These are phyloP conservation scores for Ruditapes philippinarum DNA, from an alignment of 1,140 invertebrate genomes.

Conservation along the genomic window DNA sequence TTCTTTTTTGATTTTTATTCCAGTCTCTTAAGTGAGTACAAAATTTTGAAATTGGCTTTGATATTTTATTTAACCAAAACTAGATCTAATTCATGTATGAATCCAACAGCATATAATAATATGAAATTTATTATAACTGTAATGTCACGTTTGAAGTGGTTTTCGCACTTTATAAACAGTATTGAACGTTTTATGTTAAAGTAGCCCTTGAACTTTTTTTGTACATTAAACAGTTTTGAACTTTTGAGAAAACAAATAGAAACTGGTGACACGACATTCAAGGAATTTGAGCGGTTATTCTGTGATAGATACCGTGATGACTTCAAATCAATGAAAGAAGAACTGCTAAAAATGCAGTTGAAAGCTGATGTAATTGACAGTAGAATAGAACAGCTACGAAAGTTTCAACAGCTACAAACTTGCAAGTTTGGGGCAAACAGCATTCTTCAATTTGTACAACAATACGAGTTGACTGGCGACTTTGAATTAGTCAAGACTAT, in stretches of 20 bases:
- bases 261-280: background rate
- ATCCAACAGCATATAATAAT: no score
- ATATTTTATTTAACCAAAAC: no score
- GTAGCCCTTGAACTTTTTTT: background rate
- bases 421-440: background rate
- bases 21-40: no score
- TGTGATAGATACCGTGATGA: background rate
- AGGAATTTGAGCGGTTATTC: background rate
- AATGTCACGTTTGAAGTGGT: no score
- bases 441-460: background rate
- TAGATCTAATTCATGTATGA: no score
- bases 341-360: background rate
- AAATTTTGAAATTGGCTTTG: no score
- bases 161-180: no score
- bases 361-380: background rate
- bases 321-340: background rate
- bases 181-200: no score
- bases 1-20: no score
- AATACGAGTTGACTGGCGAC: background rate
- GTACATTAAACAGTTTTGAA: background rate
- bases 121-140: no score
- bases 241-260: background rate
- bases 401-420: background rate
- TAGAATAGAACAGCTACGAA: background rate
- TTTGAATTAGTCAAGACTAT: background rate